Evolutionary conservation across 2,888 invertebrate genomes (phyloP).

Genomic region (Pyrrhia umbra): DNA sequence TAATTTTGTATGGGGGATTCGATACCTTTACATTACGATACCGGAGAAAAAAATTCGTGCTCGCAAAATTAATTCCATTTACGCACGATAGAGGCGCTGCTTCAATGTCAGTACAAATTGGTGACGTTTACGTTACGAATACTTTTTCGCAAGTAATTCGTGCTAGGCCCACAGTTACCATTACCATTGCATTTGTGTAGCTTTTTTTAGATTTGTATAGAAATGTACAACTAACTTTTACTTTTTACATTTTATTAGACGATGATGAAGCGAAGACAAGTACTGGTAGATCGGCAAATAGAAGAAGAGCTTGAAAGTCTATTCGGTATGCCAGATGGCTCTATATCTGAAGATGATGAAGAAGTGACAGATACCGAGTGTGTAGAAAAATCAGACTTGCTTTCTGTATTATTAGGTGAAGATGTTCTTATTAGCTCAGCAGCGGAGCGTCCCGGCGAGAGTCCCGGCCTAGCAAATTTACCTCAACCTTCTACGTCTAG

Average conservation of each 20-base stretch:
- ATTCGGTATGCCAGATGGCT: constrained; percentile 9
- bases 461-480: constrained; percentile 9
- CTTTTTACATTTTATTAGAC: constrained; percentile 14
- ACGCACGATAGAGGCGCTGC: too few relatives aligned
- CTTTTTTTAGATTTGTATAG: too few relatives aligned
- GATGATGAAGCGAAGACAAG: constrained; percentile 12
- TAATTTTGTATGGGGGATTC: too few relatives aligned
- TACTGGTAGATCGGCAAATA: constrained; percentile 7
- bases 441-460: constrained; percentile 9
- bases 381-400: constrained; percentile 19
- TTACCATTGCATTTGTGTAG: too few relatives aligned
- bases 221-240: too few relatives aligned
- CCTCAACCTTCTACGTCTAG: constrained; percentile 19
- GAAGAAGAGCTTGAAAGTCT: constrained; percentile 15
- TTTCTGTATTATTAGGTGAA: constrained; percentile 22
- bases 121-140: too few relatives aligned
- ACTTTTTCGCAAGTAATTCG: too few relatives aligned
- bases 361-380: constrained; percentile 17
- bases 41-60: too few relatives aligned
- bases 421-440: constrained; percentile 31
- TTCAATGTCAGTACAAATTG: too few relatives aligned
- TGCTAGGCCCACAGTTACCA: too few relatives aligned
- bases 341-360: constrained; percentile 21
- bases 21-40: too few relatives aligned
- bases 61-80: too few relatives aligned